Evolutionary conservation across 1,140 invertebrate species (phyloP).

Genomic region (Calephelis nemesis): DNA sequence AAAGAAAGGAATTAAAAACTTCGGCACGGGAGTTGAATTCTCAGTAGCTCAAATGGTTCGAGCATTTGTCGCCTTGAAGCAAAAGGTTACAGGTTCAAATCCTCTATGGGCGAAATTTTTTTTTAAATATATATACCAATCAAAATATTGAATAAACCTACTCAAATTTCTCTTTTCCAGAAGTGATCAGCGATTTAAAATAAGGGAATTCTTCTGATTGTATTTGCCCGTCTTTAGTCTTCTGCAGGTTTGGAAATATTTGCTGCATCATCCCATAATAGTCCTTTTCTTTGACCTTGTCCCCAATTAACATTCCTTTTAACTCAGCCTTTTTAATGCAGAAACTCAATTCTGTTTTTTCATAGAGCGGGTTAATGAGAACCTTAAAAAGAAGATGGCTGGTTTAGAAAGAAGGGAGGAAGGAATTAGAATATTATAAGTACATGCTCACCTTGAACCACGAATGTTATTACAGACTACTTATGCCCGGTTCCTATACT

Average conservation of each 20-base stretch:
- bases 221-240: constrained; percentile 57
- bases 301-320: constrained; percentile 86
- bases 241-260: constrained; percentile 76
- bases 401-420: not conserved
- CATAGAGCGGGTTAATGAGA: constrained; percentile 92
- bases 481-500: too few species aligned
- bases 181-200: constrained; percentile 80
- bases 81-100: too few species aligned
- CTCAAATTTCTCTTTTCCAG: constrained; percentile 76
- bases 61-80: too few species aligned
- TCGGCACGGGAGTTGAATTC: too few species aligned
- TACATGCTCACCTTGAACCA: too few species aligned
- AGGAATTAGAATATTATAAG: too few species aligned
- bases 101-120: too few species aligned
- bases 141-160: constrained; percentile 57
- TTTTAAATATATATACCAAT: too few species aligned
- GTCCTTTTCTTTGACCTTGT: constrained; percentile 83
- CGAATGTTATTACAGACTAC: too few species aligned
- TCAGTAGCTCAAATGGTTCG: too few species aligned
- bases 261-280: constrained; percentile 85
- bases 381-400: constrained; percentile 79
- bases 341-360: constrained; percentile 87
- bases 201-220: constrained; percentile 62
- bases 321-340: constrained; percentile 88
- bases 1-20: too few species aligned